Percentiles rank a stretch among this genome's conserved stretches.
Evolutionary conservation across 2,888 invertebrate species (phyloP).

Genomic region (Sarcophaga variegata): DNA sequence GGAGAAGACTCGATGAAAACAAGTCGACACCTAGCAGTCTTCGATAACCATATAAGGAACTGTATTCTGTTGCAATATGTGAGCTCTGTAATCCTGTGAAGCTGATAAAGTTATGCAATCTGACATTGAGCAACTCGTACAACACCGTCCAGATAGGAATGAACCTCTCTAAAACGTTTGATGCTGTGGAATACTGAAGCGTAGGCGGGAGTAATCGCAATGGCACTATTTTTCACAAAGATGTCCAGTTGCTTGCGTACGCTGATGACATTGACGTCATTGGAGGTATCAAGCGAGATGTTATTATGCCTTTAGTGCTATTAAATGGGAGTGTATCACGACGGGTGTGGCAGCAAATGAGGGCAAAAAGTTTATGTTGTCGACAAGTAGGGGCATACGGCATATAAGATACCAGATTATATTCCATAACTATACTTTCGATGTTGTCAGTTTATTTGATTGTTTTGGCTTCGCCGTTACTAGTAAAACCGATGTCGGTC

Average conservation of each 20-base stretch:
- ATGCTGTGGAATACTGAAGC: neutral
- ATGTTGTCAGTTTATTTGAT: neutral
- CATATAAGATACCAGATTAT: too few relatives aligned
- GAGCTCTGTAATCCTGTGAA: neutral
- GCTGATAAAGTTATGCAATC: neutral
- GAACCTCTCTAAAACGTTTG: neutral
- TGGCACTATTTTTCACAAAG: neutral
- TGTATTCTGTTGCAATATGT: neutral
- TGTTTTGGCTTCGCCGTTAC: neutral
- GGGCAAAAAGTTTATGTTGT: neutral
- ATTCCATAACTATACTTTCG: neutral
- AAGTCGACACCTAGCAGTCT: neutral
- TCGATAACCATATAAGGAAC: neutral
- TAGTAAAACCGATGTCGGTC: too few relatives aligned
- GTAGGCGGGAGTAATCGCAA: neutral
- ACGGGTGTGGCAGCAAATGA: too few relatives aligned
- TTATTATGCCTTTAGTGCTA: too few relatives aligned
- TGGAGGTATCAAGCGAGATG: too few relatives aligned
- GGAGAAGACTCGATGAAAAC: neutral
- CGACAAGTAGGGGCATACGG: neutral
- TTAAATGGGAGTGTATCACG: neutral
- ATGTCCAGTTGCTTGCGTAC: too few relatives aligned
- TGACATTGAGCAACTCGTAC: neutral
- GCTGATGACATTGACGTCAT: too few relatives aligned
- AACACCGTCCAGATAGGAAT: neutral